Base-by-base conservation (phyloP, 2,888 invertebrate genomes). In the Rhamnusium bicolor region DNA sequence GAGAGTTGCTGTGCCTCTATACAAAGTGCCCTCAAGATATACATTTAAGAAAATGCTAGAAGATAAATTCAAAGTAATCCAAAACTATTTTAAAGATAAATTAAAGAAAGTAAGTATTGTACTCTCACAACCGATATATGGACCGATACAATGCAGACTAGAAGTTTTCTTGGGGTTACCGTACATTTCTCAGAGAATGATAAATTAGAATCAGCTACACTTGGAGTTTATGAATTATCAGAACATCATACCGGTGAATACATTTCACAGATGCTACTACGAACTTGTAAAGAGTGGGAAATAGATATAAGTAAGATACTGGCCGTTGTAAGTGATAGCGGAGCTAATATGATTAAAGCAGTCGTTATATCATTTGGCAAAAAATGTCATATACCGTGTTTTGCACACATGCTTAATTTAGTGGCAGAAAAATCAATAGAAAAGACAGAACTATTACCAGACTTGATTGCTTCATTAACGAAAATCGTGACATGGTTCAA, bases 141-240 rank as follows among this genome's bases (percentile, higher is more conserved):
- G 56, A 56, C 19, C 27, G 56, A 56, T 56, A 56, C 27, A n/a
- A 56, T 56, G 56, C 56, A 56, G 19, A 79, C 73, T 16, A 71
- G 49, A 32, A 79, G 81, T 58, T 81, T 72, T 71, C 49, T 81
- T 19, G 79, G 77, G 19, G 24, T 77, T 18, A 78, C 78, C 18
- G 29, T 65, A n/a, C 76, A 80, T 61, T 75, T 75, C 63, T 54
- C 54, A 56, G 12, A 54, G 12, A 63, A 68, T 7, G 49, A n/a
- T 21, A 29, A 72, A 62, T 16, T 72, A 8, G 21, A 12, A 21
- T 65, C 58, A 32, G 46, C 27, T 18, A 63, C 67, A 56, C 24
- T 72, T 19, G 77, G 73, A 18, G 68, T 69, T 16, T 51, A 29
- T 32, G 65, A 77, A 32, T 46, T 77, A 12, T 27, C 58, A 21